phyloP scores from a whole-genome alignment of 2,113 vertebrate genomes.

The Theristicus caerulescens region DNA sequence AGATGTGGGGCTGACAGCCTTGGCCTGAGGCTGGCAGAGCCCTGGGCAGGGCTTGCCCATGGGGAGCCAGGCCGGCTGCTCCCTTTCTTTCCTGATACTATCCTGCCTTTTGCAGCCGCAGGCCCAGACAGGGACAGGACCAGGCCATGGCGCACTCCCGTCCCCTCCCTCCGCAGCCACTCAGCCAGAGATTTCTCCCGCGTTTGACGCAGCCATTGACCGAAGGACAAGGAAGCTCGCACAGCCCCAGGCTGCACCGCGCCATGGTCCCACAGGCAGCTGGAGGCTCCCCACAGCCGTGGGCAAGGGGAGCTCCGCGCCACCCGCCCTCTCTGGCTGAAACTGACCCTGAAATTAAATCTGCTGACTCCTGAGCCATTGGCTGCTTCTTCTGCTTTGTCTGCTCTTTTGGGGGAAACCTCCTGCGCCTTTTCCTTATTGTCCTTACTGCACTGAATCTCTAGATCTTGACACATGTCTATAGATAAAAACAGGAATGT shows the following conservation, averaged over 20 bases:
- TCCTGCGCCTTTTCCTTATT: not conserved
- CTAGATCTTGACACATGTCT: not conserved
- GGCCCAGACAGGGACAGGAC: not conserved
- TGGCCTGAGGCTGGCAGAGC: too few relatives aligned
- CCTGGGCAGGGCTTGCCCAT: too few relatives aligned
- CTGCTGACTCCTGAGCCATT: not conserved
- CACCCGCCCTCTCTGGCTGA: not conserved
- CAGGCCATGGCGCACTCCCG: too few relatives aligned
- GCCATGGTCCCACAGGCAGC: not conserved
- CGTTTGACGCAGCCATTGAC: not conserved
- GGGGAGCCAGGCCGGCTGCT: too few relatives aligned
- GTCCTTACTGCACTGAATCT: not conserved
- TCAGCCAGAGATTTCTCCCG: too few relatives aligned
- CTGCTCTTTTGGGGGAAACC: not conserved
- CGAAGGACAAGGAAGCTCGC: not conserved
- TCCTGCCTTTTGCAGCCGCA: not conserved
- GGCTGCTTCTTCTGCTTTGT: not conserved
- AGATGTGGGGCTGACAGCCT: too few relatives aligned
- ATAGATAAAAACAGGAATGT: not conserved
- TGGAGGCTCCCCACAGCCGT: not conserved
- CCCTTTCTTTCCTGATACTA: too few relatives aligned
- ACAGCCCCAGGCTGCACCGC: not conserved
- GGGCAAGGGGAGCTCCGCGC: fast-evolving
- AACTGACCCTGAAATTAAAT: not conserved
- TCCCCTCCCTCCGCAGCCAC: too few relatives aligned